Conservation (phyloP, 2,113 vertebrate species). For the Carassius carassius region DNA sequence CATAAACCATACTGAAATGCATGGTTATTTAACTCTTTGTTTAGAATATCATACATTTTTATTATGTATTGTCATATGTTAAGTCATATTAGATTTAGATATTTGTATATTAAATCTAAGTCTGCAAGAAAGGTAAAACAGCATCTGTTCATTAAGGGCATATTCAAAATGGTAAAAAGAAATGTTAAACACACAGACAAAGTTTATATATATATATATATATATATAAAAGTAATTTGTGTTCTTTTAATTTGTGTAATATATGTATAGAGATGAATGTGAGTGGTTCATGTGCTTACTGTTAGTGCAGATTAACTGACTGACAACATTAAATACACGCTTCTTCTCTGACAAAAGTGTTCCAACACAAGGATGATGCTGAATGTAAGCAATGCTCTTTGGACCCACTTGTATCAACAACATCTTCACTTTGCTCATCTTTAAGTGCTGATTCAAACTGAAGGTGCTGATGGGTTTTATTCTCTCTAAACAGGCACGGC, state of each 20-base stretch:
- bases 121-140: neutral
- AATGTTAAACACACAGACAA: too few species aligned
- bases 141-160: neutral
- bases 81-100: too few species aligned
- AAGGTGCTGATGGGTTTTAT: slow-evolving; percentile 4
- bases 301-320: neutral
- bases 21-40: neutral
- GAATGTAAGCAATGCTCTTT: neutral
- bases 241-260: neutral
- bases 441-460: slow-evolving; percentile 3
- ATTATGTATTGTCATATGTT: neutral
- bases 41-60: neutral
- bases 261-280: neutral
- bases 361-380: neutral
- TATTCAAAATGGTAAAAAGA: neutral
- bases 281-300: neutral
- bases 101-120: neutral
- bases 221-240: too few species aligned
- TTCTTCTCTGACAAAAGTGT: neutral
- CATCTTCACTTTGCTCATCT: slow-evolving; percentile 4
- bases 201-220: too few species aligned
- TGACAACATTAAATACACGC: neutral
- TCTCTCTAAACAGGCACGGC: slow-evolving; percentile 24
- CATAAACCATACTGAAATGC: too few species aligned
- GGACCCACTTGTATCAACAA: neutral